phyloP scores from a whole-genome alignment of 2,888 invertebrate genomes.

The Unio pictorum region DNA sequence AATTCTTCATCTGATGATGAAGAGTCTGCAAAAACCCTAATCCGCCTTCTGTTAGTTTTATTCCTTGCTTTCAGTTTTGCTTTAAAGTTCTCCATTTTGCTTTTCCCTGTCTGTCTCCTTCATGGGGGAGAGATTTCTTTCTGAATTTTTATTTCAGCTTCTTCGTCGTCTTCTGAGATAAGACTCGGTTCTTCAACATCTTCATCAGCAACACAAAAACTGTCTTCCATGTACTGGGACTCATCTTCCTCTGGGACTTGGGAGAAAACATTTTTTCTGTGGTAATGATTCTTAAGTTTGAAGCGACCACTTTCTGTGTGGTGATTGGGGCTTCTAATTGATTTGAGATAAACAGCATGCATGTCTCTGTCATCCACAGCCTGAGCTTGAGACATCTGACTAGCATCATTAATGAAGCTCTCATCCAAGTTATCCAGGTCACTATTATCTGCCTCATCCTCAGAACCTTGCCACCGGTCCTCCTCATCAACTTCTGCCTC shows the following conservation, averaged over 20 bases:
- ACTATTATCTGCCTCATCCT: constrained; percentile 56
- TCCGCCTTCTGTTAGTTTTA: constrained; percentile 11
- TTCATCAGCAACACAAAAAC: constrained; percentile 58
- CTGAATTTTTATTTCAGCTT: neutral
- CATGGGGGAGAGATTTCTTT: neutral
- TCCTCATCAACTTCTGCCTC: constrained; percentile 82
- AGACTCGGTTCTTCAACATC: constrained; percentile 28
- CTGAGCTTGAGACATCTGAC: constrained; percentile 51
- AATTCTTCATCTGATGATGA: no score
- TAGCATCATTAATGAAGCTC: constrained; percentile 67
- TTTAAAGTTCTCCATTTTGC: constrained; percentile 4
- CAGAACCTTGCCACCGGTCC: constrained; percentile 44
- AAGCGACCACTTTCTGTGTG: constrained; percentile 26
- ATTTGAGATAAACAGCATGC: constrained; percentile 68
- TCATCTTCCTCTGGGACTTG: constrained; percentile 55
- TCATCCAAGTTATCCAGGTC: constrained; percentile 58
- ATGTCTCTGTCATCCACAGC: constrained; percentile 38
- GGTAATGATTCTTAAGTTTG: constrained; percentile 46
- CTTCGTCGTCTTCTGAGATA: neutral
- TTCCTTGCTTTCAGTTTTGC: constrained; percentile 1
- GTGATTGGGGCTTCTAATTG: constrained; percentile 57
- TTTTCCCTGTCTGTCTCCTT: neutral
- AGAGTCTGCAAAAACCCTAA: neutral
- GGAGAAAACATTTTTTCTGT: constrained; percentile 59
- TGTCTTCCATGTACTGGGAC: constrained; percentile 61